Base-by-base conservation (phyloP, 2,113 vertebrate species). In the Heterotis niloticus region DNA sequence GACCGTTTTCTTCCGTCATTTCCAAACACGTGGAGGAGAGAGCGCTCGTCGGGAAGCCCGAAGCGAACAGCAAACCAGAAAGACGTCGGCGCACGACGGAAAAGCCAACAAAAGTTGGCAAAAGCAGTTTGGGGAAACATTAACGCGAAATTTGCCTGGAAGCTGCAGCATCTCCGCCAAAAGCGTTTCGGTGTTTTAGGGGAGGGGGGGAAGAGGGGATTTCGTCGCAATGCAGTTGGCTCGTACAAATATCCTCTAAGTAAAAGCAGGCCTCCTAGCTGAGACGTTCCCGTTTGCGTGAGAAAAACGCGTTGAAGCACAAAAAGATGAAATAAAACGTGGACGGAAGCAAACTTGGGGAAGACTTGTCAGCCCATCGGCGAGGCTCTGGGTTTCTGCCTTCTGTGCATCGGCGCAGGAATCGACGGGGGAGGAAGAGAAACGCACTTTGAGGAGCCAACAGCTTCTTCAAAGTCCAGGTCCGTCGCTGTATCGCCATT, bases 401-500 rank as follows among this genome's bases (percentile, higher is more conserved):
- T 66, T 77, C 75, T 68, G 24, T 73, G 74, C 81, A 54, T 78
- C 81, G 62, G 67, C 44, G 80, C 87, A 86, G 82, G 78, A 86
- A 74, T 74, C 34, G 34, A 44, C 34, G 7, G 34, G 7, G 7
- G 34, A 44, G 7, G 34, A 44, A 44, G 34, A 44, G 7, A 7
- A 44, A 44, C 67, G 75, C 64, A 80, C 52, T 78, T 80, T 77
- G n/a, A 20, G 12, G 26, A 79, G n/a, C 26, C 77, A 85, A 78
- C 74, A 76, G 80, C 64, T 78, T 72, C 64, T 79, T 85, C 76
- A 85, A 90, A 92, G 89, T 91, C 86, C 88, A 73, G 62, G 81
- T 62, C 65, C 24, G 69, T 80, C 79, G 83, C 82, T 79, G 59
- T 80, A 79, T 88, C 83, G 89, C 90, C 87, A 90, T 92, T 85